phyloP scores from a whole-genome alignment of 2,888 invertebrate species.

The Pterostichus madidus region DNA sequence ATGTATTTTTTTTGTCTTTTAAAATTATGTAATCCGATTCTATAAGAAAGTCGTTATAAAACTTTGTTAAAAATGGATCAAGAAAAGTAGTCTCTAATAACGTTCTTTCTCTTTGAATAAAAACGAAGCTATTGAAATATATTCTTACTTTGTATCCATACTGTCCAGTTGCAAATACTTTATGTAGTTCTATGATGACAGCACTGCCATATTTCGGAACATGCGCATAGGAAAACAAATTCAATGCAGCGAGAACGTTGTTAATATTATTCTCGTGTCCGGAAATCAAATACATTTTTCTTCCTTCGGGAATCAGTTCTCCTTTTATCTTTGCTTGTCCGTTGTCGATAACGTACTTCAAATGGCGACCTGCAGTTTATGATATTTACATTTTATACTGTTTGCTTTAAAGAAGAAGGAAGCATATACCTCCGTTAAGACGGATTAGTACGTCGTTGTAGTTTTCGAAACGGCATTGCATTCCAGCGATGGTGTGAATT shows the following conservation, averaged over 20 bases:
- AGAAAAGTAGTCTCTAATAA: too few species aligned
- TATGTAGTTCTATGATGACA: conserved; percentile 74
- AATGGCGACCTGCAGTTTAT: conserved; percentile 50
- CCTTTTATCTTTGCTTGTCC: conserved; percentile 69
- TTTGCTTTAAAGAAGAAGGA: not conserved
- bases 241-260: conserved; percentile 77
- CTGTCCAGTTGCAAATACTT: conserved; percentile 69
- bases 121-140: not conserved
- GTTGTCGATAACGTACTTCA: conserved; percentile 62
- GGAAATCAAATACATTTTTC: conserved; percentile 78
- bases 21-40: too few species aligned
- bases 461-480: conserved; percentile 76
- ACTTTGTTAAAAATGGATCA: too few species aligned
- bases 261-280: conserved; percentile 81
- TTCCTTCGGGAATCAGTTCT: conserved; percentile 69
- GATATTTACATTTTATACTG: conserved; percentile 15
- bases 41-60: too few species aligned
- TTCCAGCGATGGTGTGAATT: conserved; percentile 73
- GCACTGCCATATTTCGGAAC: conserved; percentile 74
- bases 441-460: conserved; percentile 73
- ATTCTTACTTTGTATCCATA: conserved; percentile 73
- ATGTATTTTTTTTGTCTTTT: too few species aligned
- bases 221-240: conserved; percentile 76
- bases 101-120: too few species aligned
- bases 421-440: conserved; percentile 77